Base-by-base conservation (phyloP, 2,797 vertebrate species). In the Coendou prehensilis region DNA sequence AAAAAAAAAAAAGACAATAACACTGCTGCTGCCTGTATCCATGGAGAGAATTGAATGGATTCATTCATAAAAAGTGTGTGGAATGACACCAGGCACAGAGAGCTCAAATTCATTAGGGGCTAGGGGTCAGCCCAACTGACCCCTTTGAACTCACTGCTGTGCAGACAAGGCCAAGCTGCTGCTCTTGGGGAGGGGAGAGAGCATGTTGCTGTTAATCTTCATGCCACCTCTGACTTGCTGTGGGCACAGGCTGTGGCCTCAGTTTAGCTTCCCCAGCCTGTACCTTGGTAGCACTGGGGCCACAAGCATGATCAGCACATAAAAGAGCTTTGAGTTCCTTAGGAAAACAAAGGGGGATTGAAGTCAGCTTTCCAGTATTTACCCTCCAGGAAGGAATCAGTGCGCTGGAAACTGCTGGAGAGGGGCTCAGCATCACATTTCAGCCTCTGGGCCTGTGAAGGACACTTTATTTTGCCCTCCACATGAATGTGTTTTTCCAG, bases 71-170 rank as follows among this genome's bases (percentile, higher is more conserved):
- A 13, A 41, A 57, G 30, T 0, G 23, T 52, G 8, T 28, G 41
- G 26, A 13, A 14, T 2, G 3, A 28, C 1, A 18, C 11, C 0
- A 0, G 26, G 50, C 26, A 8, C 9, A 26, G 33, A 2, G 37
- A 85, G 6, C n/a, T 4, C 5, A 9, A 41, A n/a, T 14, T 30
- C 47, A 2, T 0, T 2, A 14, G 20, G 22, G 10, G 2, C 28
- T 54, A 20, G 0, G 15, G 1, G 56, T 7, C 4, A 0, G 11
- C 28, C 78, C 71, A 7, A 33, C 30, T 0, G 1, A 22, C 47
- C 13, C 45, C 52, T 3, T 3, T 15, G 0, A 18, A 1, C 7
- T 9, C 28, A 0, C 47, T 2, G 54, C 11, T 75, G 23, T 54
- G 15, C 47, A 2, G 3, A 18, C 7, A 2, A 90, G 84, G 45